A percentile compares a stretch with the other conserved stretches of the same genome.
phyloP scores from a whole-genome alignment of 2,888 invertebrate species.

The Lathronympha strigana region DNA sequence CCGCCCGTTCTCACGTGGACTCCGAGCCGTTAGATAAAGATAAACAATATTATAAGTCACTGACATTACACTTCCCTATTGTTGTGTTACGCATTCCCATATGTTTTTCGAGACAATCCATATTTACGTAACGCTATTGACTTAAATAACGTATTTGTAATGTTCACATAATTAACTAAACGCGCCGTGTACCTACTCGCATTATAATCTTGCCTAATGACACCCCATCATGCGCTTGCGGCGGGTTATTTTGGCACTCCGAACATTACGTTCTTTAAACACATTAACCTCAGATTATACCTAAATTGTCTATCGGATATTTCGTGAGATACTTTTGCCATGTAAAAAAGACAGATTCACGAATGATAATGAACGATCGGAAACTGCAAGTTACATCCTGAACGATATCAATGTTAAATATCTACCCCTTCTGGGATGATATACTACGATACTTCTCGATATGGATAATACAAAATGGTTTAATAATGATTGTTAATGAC shows the following conservation, averaged over 20 bases:
- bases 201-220: slow-evolving; percentile 40
- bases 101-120: slow-evolving; percentile 42
- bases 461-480: no score
- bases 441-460: no score
- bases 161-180: slow-evolving; percentile 45
- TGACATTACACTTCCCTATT: slow-evolving; percentile 42
- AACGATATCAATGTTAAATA: no score
- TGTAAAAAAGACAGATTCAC: no score
- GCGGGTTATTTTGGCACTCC: slow-evolving; percentile 14
- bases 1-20: slow-evolving; percentile 40
- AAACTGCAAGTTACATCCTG: no score
- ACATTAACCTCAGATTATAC: slow-evolving; percentile 17
- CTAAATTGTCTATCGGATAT: slow-evolving; percentile 11
- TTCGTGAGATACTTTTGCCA: background rate
- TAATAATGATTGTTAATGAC: no score
- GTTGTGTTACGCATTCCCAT: slow-evolving; percentile 44
- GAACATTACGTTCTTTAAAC: slow-evolving; percentile 3
- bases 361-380: no score
- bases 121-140: slow-evolving; percentile 25
- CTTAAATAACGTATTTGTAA: slow-evolving; percentile 40
- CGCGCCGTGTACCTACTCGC: slow-evolving; percentile 38
- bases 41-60: slow-evolving; percentile 41
- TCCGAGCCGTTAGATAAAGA: slow-evolving; percentile 28
- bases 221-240: slow-evolving; percentile 13
- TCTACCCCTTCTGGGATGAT: no score